Conservation (phyloP, 2,888 invertebrate genomes). For the Parascotia fuliginaria region DNA sequence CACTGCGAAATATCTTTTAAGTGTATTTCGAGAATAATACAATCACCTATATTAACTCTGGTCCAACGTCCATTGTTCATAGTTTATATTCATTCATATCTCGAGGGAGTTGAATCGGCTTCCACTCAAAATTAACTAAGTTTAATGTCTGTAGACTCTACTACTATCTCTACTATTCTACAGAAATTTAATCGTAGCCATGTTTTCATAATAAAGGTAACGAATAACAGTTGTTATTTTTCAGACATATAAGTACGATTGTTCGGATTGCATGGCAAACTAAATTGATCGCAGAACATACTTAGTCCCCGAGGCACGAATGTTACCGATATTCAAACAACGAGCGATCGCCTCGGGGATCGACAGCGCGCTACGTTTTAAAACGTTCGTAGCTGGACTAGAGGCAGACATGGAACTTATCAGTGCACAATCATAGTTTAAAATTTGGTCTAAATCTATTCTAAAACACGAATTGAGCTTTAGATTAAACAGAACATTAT, state of each 20-base stretch:
- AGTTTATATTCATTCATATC: constrained; percentile 10
- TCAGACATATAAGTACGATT: neutral
- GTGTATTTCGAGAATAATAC: constrained; percentile 13
- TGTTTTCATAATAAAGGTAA: neutral
- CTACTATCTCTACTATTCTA: no score
- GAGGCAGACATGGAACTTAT: neutral
- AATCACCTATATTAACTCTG: constrained; percentile 15
- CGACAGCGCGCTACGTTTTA: neutral
- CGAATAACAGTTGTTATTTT: neutral
- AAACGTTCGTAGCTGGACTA: neutral
- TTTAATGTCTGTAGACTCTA: neutral
- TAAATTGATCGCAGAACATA: neutral
- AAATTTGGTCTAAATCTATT: neutral
- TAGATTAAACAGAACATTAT: neutral
- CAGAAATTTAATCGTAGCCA: no score
- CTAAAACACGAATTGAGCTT: no score
- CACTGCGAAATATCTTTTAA: constrained; percentile 14
- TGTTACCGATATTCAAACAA: constrained; percentile 1
- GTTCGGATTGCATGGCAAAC: neutral
- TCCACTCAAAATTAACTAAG: neutral
- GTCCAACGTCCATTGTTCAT: constrained; percentile 10
- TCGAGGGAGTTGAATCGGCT: neutral
- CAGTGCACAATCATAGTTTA: neutral
- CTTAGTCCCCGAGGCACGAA: neutral
- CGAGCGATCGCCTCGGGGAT: constrained; percentile 4